Evolutionary conservation across 2,888 invertebrate species (phyloP), one percentile per base, ranked within the genome.

Genomic region (Heliconius erato): DNA sequence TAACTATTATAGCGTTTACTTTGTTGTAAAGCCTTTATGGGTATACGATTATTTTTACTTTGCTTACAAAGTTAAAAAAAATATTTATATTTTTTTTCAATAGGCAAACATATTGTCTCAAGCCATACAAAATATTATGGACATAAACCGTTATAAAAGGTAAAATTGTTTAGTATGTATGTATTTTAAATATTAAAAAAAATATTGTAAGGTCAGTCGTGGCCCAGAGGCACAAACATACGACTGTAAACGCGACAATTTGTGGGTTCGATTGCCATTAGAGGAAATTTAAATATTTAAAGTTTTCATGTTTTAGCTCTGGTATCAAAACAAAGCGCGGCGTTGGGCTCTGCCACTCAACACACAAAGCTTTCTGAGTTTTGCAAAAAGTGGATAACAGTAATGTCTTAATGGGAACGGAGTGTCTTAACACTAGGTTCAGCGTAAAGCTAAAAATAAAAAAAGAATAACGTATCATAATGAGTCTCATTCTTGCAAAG

Each of bases 91-190:
- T 71, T 44, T 72, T 72, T 72, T 79, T 35, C 19, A 49, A n/a
- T n/a, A 81, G 81, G 77, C n/a, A 0, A 78, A 63, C n/a, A 26
- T 71, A 28, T 19, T 81, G 77, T 59, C 71, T 54, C 77, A 78
- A 78, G 80, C 72, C 1, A 78, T 84, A 69, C 77, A 40, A 77
- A 77, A 74, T 12, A 78, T 79, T 63, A 35, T 65, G 63, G 67
- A 78, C 19, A 40, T 54, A 40, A 80, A 74, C 23, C 40, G 12
- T 26, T 12, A 40, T n/a, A 19, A 84, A 28, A 80, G 82, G 84
- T 77, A 77, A 74, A 35, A 19, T 65, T 65, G 19, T 23, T 23
- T n/a, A 67, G 67, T 28, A 16, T 14, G 12, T 28, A 28, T 28
- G 6, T 67, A 28, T 40, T 40, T 40, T 40, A 40, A 40, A 40